Conservation (phyloP, 2,113 vertebrate genomes). For the Procapra przewalskii region DNA sequence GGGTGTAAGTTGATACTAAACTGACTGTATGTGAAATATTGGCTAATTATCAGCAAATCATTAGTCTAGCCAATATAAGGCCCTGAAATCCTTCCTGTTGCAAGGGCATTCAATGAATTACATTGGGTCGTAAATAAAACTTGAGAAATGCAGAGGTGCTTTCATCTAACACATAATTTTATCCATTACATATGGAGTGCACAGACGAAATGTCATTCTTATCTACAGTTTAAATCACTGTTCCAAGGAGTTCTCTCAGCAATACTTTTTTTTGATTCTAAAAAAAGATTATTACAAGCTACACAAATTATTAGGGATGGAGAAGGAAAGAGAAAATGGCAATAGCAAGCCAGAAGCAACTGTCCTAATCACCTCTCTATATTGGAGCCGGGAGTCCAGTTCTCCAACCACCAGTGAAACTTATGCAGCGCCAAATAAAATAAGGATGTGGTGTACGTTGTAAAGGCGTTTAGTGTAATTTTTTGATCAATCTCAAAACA, state of each 20-base stretch:
- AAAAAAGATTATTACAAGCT: background rate
- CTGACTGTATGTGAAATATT: constrained; percentile 22
- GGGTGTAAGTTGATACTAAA: constrained; percentile 31
- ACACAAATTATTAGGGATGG: background rate
- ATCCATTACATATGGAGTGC: background rate
- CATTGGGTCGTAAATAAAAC: constrained; percentile 6
- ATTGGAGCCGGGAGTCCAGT: background rate
- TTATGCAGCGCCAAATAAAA: background rate
- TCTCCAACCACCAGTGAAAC: background rate
- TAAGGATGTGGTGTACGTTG: background rate
- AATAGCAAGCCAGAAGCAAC: background rate
- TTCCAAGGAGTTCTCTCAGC: background rate
- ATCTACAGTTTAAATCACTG: background rate
- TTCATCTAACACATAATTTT: background rate
- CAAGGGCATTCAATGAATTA: background rate
- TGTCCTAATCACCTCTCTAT: background rate
- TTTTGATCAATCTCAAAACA: background rate
- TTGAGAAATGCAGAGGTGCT: background rate
- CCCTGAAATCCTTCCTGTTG: background rate
- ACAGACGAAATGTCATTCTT: background rate
- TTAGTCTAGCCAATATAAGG: constrained; percentile 10
- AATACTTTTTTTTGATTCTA: background rate
- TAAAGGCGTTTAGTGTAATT: background rate
- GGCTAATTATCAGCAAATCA: constrained; percentile 29
- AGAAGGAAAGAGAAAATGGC: background rate